Conservation (phyloP, 1,140 invertebrate genomes). For the Trichonephila clavata region DNA sequence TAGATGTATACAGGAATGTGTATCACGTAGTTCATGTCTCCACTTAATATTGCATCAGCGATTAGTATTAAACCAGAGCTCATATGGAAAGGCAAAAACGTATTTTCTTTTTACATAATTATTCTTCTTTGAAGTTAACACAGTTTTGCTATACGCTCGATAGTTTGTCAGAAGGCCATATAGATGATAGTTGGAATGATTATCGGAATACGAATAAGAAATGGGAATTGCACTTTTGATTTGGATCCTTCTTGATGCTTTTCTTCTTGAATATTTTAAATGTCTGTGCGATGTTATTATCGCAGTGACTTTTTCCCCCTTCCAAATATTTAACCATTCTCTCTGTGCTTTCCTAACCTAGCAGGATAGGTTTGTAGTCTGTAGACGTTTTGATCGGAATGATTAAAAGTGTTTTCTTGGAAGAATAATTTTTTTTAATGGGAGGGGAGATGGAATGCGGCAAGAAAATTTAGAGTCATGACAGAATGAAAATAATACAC, state of each 20-base stretch:
- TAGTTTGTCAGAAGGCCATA: conserved; percentile 34
- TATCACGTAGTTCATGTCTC: conserved; percentile 45
- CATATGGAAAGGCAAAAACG: background rate
- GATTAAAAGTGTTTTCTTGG: background rate
- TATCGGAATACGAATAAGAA: conserved; percentile 19
- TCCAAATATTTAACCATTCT: background rate
- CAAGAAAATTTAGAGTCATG: too few species aligned
- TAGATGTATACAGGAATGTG: conserved; percentile 35
- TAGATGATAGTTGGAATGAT: background rate
- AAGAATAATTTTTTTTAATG: background rate
- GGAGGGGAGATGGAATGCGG: too few species aligned
- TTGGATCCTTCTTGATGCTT: background rate
- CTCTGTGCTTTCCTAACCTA: too few species aligned
- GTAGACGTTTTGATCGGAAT: background rate
- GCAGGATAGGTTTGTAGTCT: too few species aligned
- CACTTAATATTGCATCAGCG: conserved; percentile 24
- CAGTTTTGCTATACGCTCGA: background rate
- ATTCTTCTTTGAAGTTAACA: background rate
- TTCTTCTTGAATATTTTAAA: conserved; percentile 26
- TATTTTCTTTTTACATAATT: conserved; percentile 43
- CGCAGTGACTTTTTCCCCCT: background rate
- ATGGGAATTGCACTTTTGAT: background rate
- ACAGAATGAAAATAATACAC: too few species aligned
- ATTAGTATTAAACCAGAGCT: conserved; percentile 46
- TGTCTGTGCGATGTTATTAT: conserved; percentile 13